A percentile compares a stretch with the other conserved stretches of the same genome.
Conservation (phyloP, 2,113 vertebrate species). For the Malurus cyaneus region DNA sequence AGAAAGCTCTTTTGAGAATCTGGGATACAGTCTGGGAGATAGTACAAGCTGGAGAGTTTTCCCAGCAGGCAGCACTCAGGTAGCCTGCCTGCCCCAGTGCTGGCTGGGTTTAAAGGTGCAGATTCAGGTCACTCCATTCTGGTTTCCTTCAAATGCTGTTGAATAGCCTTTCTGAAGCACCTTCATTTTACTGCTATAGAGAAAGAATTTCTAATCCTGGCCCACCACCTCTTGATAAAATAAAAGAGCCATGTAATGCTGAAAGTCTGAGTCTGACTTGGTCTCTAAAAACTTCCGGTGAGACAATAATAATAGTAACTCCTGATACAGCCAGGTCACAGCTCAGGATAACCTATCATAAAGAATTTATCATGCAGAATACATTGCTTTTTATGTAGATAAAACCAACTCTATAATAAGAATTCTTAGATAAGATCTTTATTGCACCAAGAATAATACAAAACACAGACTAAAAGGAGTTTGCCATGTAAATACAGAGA, state of each 20-base stretch:
- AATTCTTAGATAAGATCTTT: not conserved
- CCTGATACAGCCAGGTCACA: not conserved
- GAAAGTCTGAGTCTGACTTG: not conserved
- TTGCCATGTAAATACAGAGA: slow-evolving; percentile 23
- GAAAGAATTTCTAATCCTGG: not conserved
- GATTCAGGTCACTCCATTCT: not conserved
- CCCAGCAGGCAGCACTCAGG: not conserved
- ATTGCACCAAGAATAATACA: not conserved
- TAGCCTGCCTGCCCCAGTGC: not conserved
- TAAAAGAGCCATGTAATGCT: not conserved
- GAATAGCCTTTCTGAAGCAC: not conserved
- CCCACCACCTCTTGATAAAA: not conserved
- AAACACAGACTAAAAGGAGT: not conserved
- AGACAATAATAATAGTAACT: not conserved
- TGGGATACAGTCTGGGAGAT: not conserved
- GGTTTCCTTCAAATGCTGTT: not conserved
- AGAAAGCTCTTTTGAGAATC: not conserved
- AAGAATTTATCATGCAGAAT: not conserved
- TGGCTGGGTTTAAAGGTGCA: not conserved
- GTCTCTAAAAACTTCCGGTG: not conserved
- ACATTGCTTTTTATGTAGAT: not conserved
- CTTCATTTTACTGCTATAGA: not conserved
- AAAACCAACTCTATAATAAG: not conserved
- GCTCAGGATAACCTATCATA: not conserved
- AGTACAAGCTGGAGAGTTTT: not conserved